Conservation (phyloP, 2,797 vertebrate species). For the Luscinia luscinia region DNA sequence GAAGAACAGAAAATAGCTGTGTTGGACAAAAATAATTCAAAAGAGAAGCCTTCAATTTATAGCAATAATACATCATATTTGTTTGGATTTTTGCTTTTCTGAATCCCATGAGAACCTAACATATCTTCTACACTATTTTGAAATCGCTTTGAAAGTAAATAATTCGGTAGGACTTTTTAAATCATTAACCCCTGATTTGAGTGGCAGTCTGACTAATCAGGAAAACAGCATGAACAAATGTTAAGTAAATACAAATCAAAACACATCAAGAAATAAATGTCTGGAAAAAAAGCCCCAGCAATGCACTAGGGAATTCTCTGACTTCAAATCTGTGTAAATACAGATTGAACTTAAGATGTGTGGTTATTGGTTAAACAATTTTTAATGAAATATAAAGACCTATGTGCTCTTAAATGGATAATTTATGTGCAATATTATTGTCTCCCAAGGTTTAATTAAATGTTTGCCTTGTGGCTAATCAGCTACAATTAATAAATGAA, state of each 20-base stretch:
- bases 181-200: constrained; percentile 50
- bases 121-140: not conserved
- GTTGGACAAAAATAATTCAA: not conserved
- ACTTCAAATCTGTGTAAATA: constrained; percentile 61
- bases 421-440: constrained; percentile 80
- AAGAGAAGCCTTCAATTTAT: not conserved
- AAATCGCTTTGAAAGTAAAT: constrained; percentile 11
- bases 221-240: constrained; percentile 47
- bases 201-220: constrained; percentile 45
- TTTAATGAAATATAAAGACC: constrained; percentile 79
- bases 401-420: constrained; percentile 79
- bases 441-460: constrained; percentile 83
- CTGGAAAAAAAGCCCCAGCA: not conserved
- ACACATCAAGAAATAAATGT: constrained; percentile 54
- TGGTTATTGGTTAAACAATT: constrained; percentile 72
- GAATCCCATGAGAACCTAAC: not conserved
- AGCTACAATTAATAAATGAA: constrained; percentile 78
- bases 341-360: constrained; percentile 63
- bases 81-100: not conserved
- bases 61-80: not conserved
- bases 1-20: not conserved
- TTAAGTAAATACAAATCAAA: constrained; percentile 72
- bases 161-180: constrained; percentile 17
- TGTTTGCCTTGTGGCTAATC: constrained; percentile 82
- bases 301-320: constrained; percentile 47